Evolutionary conservation across 2,113 vertebrate genomes (phyloP).

Genomic region (Cyrtonyx montezumae): DNA sequence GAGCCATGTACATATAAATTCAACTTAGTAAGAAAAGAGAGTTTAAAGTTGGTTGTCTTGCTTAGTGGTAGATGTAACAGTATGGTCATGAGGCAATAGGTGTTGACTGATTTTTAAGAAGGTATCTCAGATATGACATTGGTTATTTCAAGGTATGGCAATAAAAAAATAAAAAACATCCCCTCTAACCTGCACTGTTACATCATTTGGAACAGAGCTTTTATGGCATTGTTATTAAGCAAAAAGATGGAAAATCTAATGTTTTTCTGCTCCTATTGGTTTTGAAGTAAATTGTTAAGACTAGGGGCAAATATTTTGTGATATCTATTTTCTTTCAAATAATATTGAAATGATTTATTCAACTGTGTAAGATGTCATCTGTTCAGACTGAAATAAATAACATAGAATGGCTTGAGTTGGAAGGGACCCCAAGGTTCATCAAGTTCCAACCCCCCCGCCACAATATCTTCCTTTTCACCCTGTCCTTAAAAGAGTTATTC

Average conservation of each 20-base stretch:
- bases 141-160: neutral
- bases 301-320: neutral
- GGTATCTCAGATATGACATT: neutral
- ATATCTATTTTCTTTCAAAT: accelerated
- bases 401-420: too few relatives aligned
- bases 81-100: neutral
- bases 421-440: too few relatives aligned
- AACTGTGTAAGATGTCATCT: neutral
- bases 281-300: neutral
- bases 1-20: neutral
- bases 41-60: neutral
- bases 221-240: neutral
- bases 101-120: neutral
- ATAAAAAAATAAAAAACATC: neutral
- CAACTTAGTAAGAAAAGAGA: neutral
- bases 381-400: neutral
- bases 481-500: neutral
- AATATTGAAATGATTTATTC: neutral
- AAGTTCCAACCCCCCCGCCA: too few relatives aligned
- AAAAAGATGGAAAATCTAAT: neutral
- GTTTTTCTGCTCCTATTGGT: neutral
- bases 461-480: neutral
- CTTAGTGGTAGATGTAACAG: neutral
- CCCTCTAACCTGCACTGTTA: neutral
- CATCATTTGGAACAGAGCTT: neutral